Conservation (phyloP, 2,888 invertebrate species). For the Hedychridium roseum region DNA sequence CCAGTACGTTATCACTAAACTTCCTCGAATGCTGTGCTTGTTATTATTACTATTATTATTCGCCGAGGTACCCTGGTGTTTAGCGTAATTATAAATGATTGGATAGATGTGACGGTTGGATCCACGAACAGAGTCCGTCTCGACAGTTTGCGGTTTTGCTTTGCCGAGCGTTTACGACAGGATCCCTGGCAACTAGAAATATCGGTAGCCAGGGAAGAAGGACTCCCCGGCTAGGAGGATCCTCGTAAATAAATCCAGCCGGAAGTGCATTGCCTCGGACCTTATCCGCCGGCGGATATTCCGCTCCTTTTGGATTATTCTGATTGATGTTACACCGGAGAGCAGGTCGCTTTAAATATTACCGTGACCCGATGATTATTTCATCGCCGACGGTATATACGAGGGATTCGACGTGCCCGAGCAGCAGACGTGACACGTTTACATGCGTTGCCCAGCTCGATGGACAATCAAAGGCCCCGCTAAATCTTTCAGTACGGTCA, state of each 20-base stretch:
- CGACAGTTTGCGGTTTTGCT: too few relatives aligned
- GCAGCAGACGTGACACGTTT: neutral
- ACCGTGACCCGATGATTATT: conserved; percentile 48
- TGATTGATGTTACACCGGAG: conserved; percentile 55
- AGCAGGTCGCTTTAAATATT: conserved; percentile 53
- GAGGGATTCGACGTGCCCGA: neutral
- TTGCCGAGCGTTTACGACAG: too few relatives aligned
- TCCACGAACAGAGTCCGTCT: too few relatives aligned
- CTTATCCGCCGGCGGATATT: neutral
- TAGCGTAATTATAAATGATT: too few relatives aligned
- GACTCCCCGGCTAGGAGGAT: too few relatives aligned
- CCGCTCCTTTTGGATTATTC: conserved; percentile 56
- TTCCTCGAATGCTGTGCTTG: too few relatives aligned
- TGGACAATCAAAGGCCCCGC: conserved; percentile 36
- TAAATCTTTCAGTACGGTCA: conserved; percentile 32
- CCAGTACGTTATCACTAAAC: too few relatives aligned
- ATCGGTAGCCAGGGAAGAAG: too few relatives aligned
- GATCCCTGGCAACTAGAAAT: too few relatives aligned
- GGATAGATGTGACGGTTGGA: too few relatives aligned
- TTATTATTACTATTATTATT: too few relatives aligned
- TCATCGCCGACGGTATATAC: conserved; percentile 29
- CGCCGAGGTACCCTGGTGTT: too few relatives aligned
- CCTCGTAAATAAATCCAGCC: conserved; percentile 36
- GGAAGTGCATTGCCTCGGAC: conserved; percentile 4
- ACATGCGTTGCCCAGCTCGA: conserved; percentile 8